Percentiles rank a stretch among this genome's conserved stretches.
Evolutionary conservation across 2,113 vertebrate genomes (phyloP).

Genomic region (Limanda limanda): DNA sequence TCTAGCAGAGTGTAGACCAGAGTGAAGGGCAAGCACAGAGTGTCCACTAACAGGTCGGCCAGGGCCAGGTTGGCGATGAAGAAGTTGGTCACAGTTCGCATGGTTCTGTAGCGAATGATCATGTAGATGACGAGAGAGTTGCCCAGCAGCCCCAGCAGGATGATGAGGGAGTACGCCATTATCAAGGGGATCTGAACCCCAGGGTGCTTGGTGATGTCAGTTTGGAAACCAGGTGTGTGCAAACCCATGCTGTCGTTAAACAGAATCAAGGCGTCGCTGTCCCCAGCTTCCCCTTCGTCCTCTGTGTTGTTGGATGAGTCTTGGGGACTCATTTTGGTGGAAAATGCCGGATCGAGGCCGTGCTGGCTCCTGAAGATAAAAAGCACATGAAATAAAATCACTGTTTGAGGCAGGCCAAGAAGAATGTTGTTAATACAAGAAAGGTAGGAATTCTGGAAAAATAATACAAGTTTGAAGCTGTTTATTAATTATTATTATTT

Average conservation of each 20-base stretch:
- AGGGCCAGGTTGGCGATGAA: slow-evolving; percentile 94
- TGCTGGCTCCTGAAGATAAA: slow-evolving; percentile 48
- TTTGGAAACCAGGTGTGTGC: slow-evolving; percentile 79
- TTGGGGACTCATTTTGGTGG: slow-evolving; percentile 81
- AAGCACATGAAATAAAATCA: slow-evolving; percentile 11
- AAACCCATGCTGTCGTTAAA: slow-evolving; percentile 75
- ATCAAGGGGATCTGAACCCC: slow-evolving; percentile 89
- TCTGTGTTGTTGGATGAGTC: slow-evolving; percentile 84
- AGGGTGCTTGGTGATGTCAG: slow-evolving; percentile 90
- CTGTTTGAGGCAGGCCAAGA: neutral
- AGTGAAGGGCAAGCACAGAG: slow-evolving; percentile 91
- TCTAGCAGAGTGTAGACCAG: slow-evolving; percentile 90
- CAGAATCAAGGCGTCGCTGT: slow-evolving; percentile 53
- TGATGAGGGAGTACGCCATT: slow-evolving; percentile 89
- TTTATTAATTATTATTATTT: too few species aligned
- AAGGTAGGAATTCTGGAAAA: neutral
- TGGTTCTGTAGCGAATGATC: slow-evolving; percentile 90
- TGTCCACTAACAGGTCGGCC: slow-evolving; percentile 92
- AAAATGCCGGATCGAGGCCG: slow-evolving; percentile 19
- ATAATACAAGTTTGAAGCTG: neutral
- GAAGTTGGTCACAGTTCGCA: slow-evolving; percentile 94
- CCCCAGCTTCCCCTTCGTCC: slow-evolving; percentile 68
- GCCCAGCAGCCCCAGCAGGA: slow-evolving; percentile 89
- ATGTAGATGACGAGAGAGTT: slow-evolving; percentile 91
- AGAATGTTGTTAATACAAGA: slow-evolving; percentile 4